A percentile compares a stretch with the other conserved stretches of the same genome.
These are phyloP conservation scores for Psilopogon haemacephalus DNA, from an alignment of 2,113 vertebrate species.

Conservation along the genomic window DNA sequence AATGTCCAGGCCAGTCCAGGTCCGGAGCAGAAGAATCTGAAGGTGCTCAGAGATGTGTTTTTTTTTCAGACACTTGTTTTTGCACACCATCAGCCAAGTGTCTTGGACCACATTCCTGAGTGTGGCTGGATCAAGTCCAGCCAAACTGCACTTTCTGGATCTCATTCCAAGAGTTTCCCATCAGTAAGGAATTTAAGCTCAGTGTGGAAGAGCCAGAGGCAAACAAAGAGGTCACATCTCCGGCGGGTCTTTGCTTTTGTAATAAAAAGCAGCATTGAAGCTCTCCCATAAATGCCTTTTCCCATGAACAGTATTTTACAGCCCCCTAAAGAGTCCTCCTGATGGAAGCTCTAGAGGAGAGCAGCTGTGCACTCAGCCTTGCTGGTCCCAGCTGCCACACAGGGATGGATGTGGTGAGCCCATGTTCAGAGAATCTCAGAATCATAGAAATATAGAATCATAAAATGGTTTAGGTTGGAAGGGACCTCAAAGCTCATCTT, in stretches of 20 bases:
- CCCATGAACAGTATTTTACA: background rate
- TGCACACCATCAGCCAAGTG: background rate
- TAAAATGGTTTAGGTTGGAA: too few species aligned
- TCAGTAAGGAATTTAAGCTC: background rate
- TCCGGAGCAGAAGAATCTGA: accelerated
- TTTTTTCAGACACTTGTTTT: background rate
- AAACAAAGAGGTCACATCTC: background rate
- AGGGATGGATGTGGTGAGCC: background rate
- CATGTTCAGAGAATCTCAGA: too few species aligned
- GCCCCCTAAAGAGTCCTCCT: background rate
- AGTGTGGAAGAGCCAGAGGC: background rate
- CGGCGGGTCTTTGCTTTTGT: background rate
- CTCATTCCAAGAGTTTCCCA: background rate
- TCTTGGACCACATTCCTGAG: background rate
- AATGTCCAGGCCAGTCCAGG: background rate
- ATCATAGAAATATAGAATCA: too few species aligned
- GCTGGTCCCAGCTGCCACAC: accelerated
- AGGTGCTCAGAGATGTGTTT: background rate
- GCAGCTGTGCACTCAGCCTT: accelerated
- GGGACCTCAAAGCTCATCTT: too few species aligned
- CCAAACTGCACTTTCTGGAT: background rate
- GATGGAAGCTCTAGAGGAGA: background rate
- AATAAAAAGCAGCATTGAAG: background rate
- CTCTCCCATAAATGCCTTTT: background rate
- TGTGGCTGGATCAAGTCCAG: background rate